Evolutionary conservation across 2,797 vertebrate genomes (phyloP).

Genomic region (Simalia tracyae): DNA sequence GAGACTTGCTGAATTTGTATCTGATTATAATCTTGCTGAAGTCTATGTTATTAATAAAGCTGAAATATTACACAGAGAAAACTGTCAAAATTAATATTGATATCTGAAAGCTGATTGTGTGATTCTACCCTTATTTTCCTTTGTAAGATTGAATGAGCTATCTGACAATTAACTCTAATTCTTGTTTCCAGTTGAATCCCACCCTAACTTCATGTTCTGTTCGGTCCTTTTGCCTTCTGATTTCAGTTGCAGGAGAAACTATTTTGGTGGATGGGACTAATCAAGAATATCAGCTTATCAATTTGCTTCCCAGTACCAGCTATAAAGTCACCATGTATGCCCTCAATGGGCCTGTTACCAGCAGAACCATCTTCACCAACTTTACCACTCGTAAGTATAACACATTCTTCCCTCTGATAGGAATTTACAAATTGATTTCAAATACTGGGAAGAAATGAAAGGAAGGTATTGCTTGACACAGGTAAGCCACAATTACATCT

Average conservation of each 20-base stretch:
- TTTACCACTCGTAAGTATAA: slow-evolving; percentile 89
- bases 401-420: neutral
- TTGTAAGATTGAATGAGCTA: neutral
- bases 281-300: slow-evolving; percentile 87
- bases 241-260: slow-evolving; percentile 88
- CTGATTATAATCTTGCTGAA: neutral
- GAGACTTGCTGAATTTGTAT: neutral
- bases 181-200: neutral
- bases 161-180: neutral
- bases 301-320: slow-evolving; percentile 87
- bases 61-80: neutral
- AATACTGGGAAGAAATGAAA: neutral
- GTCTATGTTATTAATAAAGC: neutral
- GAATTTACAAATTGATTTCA: neutral
- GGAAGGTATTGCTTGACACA: neutral
- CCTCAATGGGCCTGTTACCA: slow-evolving; percentile 88
- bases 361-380: slow-evolving; percentile 86
- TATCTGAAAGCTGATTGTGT: neutral
- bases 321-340: slow-evolving; percentile 90
- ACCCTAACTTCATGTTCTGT: neutral
- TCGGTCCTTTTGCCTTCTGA: slow-evolving; percentile 5
- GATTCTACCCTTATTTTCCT: neutral
- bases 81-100: neutral
- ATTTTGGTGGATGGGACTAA: slow-evolving; percentile 88
- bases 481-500: neutral